Percentiles rank a stretch among this genome's conserved stretches.
phyloP scores from a whole-genome alignment of 2,797 vertebrate genomes.

The Argyrosomus regius region DNA sequence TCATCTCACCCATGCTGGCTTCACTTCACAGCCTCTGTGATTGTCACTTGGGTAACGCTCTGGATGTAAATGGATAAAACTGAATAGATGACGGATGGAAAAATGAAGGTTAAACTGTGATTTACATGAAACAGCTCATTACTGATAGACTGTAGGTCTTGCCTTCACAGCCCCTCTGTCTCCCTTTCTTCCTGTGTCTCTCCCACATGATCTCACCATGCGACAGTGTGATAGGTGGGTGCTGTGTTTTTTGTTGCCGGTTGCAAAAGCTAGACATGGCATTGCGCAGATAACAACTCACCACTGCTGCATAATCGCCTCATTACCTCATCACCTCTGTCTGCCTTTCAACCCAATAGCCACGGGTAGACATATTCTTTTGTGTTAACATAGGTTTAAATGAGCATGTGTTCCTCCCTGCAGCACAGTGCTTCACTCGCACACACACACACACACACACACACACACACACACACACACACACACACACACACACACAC shows the following conservation, averaged over 20 bases:
- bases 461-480: background rate
- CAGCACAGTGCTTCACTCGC: slow-evolving; percentile 23
- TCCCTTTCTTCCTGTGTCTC: background rate
- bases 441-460: background rate
- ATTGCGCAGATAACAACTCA: background rate
- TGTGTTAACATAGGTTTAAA: slow-evolving; percentile 41
- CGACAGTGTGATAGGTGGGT: slow-evolving; percentile 12
- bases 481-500: slow-evolving; percentile 1
- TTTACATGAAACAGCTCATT: background rate
- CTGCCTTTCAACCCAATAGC: slow-evolving; percentile 9
- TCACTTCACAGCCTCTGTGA: no score
- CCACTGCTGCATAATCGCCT: slow-evolving; percentile 17
- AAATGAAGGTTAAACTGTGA: slow-evolving; percentile 1
- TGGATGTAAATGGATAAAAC: background rate
- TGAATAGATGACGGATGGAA: background rate
- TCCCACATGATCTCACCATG: background rate
- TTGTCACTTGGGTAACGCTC: background rate
- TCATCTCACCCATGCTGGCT: no score
- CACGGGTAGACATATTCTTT: slow-evolving; percentile 15
- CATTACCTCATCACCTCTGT: background rate
- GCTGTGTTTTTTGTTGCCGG: slow-evolving; percentile 18
- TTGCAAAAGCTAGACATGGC: slow-evolving; percentile 18
- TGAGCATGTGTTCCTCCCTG: slow-evolving; percentile 35
- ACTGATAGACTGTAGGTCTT: slow-evolving; percentile 12
- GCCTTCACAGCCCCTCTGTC: background rate